Evolutionary conservation across 2,113 vertebrate species (phyloP), one percentile per base, ranked within the genome.

Genomic region (Notiomystis cincta): DNA sequence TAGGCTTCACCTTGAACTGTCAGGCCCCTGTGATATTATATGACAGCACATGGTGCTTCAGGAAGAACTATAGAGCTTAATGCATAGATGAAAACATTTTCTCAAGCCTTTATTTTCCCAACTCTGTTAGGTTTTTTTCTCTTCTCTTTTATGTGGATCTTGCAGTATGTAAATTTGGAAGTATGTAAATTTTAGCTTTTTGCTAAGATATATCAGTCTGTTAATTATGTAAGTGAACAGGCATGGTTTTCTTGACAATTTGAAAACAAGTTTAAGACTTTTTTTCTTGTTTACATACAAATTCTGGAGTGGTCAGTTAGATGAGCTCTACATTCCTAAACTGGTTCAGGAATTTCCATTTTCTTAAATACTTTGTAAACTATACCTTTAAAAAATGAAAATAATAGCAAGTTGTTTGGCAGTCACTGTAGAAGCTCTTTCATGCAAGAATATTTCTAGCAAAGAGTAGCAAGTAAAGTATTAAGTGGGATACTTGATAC

Each of bases 401-500:
- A 91, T 30, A 84, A 51, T n/a, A 88, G n/a, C 51, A 93, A 54
- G 23, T 50, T 92, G 6, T 83, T 96, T 91, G 76, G 37, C 50
- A 60, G 51, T 71, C 56, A 67, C 45, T 79, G 44, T 70, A 57
- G 72, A 86, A 93, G 40, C 21, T 82, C 61, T 89, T 85, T 24
- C 22, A 71, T 47, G 25, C 69, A 51, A 87, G 40, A 92, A 48
- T 75, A 54, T 87, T 78, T 95, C 71, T 91, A 89, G 70, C 47
- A 88, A 82, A 73, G 69, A 84, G 31, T 76, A 93, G 38, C 73
- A 81, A 83, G 27, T 72, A 62, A 73, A 95, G 27, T 86, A 94
- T 84, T 81, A 97, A 96, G 81, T 93, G 92, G 50, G 69, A 69
- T 92, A 85, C 50, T 44, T 83, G 57, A 27, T 51, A 18, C 7